phyloP scores from a whole-genome alignment of 2,113 vertebrate species.

The Indri indri region DNA sequence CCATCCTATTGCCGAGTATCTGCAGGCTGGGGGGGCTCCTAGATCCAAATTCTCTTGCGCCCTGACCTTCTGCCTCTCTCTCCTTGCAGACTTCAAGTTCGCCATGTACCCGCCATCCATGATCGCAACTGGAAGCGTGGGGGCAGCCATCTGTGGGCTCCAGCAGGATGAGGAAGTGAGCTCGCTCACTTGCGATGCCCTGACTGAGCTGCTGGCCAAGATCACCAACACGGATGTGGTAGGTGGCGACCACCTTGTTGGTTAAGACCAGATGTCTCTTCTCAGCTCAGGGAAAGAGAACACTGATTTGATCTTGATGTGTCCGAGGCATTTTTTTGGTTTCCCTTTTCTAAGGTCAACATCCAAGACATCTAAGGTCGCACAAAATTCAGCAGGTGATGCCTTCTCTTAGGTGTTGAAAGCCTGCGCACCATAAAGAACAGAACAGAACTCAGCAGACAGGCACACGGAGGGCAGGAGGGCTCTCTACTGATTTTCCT shows the following conservation, averaged over 20 bases:
- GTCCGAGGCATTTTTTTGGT: background rate
- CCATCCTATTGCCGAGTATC: background rate
- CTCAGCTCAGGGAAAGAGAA: background rate
- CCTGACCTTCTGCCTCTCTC: background rate
- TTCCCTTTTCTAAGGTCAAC: background rate
- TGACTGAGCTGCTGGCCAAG: slow-evolving; percentile 95
- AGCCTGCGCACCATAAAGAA: background rate
- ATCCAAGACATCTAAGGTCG: background rate
- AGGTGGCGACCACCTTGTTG: slow-evolving; percentile 75
- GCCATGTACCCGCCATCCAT: slow-evolving; percentile 97
- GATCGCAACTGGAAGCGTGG: slow-evolving; percentile 97
- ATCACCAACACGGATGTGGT: slow-evolving; percentile 98
- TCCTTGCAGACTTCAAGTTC: slow-evolving; percentile 93
- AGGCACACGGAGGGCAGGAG: background rate
- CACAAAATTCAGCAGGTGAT: background rate
- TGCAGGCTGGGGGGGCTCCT: background rate
- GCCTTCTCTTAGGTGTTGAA: background rate
- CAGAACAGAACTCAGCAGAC: background rate
- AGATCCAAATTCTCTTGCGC: background rate
- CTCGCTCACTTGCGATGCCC: slow-evolving; percentile 86
- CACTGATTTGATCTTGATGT: background rate
- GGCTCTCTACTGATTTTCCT: background rate
- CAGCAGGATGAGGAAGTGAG: slow-evolving; percentile 90
- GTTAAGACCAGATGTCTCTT: background rate
- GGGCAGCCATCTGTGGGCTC: slow-evolving; percentile 94